Conservation (phyloP, 2,113 vertebrate species). For the Megaleporinus macrocephalus region DNA sequence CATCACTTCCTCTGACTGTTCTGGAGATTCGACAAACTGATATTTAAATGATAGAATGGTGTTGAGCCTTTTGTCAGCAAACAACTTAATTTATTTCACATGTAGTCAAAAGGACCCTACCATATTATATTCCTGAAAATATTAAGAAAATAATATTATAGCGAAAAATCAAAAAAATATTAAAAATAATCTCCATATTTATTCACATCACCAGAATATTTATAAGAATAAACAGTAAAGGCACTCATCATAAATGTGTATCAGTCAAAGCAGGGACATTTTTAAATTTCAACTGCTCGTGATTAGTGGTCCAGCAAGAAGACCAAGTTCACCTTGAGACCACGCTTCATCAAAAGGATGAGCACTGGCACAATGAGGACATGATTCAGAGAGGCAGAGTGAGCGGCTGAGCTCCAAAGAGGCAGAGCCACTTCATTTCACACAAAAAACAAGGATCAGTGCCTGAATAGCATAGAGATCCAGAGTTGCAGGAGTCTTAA, state of each 20-base stretch:
- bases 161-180: no score
- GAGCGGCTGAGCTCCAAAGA: no score
- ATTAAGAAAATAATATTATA: no score
- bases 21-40: not conserved
- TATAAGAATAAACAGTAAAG: no score
- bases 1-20: not conserved
- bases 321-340: not conserved
- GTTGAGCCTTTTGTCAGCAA: not conserved
- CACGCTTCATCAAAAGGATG: not conserved
- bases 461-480: not conserved
- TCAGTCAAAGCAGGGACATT: no score
- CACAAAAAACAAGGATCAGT: not conserved
- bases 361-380: constrained; percentile 27
- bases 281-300: not conserved
- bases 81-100: no score
- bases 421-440: not conserved
- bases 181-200: no score
- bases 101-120: no score
- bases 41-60: not conserved
- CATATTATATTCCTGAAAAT: no score
- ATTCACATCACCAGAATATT: no score
- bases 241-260: no score
- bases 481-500: not conserved
- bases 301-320: not conserved
- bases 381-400: not conserved